These are phyloP conservation scores for Penaeus chinensis DNA, from an alignment of 1,140 invertebrate genomes.

Conservation along the genomic window DNA sequence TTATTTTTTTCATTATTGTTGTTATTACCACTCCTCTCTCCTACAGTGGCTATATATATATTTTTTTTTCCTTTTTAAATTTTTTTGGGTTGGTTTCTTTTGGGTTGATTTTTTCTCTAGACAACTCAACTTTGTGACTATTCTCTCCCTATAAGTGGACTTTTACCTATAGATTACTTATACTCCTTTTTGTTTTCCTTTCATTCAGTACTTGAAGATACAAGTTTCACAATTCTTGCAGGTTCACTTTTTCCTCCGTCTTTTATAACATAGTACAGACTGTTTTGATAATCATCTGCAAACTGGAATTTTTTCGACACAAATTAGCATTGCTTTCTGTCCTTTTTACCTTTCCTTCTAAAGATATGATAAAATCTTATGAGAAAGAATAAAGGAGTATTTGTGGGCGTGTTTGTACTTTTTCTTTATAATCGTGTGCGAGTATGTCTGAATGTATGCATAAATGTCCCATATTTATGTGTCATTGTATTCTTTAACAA, in stretches of 20 bases:
- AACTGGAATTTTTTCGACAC: not conserved
- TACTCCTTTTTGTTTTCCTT: not conserved
- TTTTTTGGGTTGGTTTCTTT: no score
- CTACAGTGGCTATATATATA: no score
- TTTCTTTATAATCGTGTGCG: no score
- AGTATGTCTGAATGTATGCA: conserved; percentile 19
- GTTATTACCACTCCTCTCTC: no score
- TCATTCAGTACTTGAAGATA: not conserved
- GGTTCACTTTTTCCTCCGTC: not conserved
- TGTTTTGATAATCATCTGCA: not conserved
- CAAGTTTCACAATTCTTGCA: not conserved
- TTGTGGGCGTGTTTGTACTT: no score
- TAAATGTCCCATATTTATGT: conserved; percentile 5
- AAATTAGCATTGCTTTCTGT: not conserved
- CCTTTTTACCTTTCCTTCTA: no score
- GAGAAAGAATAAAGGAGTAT: no score
- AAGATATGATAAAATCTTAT: no score
- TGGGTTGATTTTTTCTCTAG: not conserved
- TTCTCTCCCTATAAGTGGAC: not conserved
- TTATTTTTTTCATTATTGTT: no score
- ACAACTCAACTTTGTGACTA: not conserved
- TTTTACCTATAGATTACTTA: not conserved
- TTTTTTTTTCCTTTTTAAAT: no score
- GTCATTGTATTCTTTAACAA: not conserved
- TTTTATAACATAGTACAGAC: no score